Conservation (phyloP, 2,888 invertebrate species). For the Melitaea athalia region DNA sequence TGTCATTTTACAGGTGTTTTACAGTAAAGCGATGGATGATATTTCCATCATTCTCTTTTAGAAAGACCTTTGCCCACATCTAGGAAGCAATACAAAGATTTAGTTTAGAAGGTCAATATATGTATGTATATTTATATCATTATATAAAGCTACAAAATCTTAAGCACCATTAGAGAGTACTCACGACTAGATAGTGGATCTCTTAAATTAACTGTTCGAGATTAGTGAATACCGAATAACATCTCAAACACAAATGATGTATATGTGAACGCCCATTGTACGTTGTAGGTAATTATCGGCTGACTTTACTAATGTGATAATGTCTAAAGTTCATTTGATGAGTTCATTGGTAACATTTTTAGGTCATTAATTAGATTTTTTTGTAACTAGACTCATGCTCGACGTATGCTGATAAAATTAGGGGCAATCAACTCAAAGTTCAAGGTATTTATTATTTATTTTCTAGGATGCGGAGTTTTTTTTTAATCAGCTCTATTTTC, state of each 20-base stretch:
- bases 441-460: background rate
- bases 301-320: conserved; percentile 70
- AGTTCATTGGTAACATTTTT: conserved; percentile 61
- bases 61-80: too few relatives aligned
- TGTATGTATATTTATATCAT: too few relatives aligned
- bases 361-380: conserved; percentile 60
- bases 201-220: conserved; percentile 64
- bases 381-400: conserved; percentile 30
- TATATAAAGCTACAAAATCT: background rate
- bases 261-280: conserved; percentile 75
- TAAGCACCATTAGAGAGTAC: conserved; percentile 51
- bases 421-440: conserved; percentile 14
- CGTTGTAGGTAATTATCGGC: conserved; percentile 72
- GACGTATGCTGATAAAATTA: conserved; percentile 22
- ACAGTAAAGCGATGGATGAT: too few relatives aligned
- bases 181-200: conserved; percentile 57
- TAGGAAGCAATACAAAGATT: too few relatives aligned
- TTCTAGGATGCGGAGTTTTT: background rate
- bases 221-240: conserved; percentile 64
- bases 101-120: too few relatives aligned
- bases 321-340: conserved; percentile 73
- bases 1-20: too few relatives aligned
- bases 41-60: too few relatives aligned
- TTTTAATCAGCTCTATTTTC: too few relatives aligned
- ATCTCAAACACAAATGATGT: conserved; percentile 78